A percentile compares a stretch with the other conserved stretches of the same genome.
Conservation (phyloP, 2,888 invertebrate species). For the Eupithecia subfuscata region DNA sequence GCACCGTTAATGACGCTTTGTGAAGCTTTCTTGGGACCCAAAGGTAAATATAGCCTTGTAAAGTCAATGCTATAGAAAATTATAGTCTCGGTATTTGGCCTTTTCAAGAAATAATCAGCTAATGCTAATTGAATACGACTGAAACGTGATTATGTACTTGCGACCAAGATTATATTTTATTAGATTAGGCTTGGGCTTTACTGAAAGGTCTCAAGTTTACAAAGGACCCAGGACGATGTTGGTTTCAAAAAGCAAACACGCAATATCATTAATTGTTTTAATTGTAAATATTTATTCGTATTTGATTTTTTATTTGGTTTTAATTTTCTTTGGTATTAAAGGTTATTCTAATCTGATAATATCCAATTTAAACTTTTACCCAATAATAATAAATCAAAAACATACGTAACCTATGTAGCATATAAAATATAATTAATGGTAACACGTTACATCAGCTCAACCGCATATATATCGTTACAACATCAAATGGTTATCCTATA, state of each 20-base stretch:
- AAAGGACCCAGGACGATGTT: not conserved
- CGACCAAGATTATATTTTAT: not conserved
- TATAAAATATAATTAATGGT: constrained; percentile 37
- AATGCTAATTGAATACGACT: constrained; percentile 11
- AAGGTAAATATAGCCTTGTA: constrained; percentile 32
- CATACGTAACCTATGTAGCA: not conserved
- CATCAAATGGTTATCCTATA: constrained; percentile 58
- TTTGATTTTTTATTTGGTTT: too few species aligned
- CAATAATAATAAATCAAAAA: not conserved
- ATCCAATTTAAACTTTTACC: not conserved
- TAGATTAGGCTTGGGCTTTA: not conserved
- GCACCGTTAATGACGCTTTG: constrained; percentile 58
- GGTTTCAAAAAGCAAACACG: not conserved
- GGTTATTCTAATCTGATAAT: not conserved
- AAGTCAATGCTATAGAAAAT: constrained; percentile 22
- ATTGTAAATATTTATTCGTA: too few species aligned
- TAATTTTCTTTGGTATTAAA: not conserved
- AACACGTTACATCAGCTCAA: constrained; percentile 50
- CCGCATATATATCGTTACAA: constrained; percentile 57
- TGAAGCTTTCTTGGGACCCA: constrained; percentile 48
- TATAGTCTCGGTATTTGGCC: constrained; percentile 27
- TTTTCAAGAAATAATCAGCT: not conserved
- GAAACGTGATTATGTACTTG: not conserved
- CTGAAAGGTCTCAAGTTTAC: not conserved
- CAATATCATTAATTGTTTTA: not conserved